Conservation (phyloP, 2,888 invertebrate species). For the Ennomos fuscantarius region DNA sequence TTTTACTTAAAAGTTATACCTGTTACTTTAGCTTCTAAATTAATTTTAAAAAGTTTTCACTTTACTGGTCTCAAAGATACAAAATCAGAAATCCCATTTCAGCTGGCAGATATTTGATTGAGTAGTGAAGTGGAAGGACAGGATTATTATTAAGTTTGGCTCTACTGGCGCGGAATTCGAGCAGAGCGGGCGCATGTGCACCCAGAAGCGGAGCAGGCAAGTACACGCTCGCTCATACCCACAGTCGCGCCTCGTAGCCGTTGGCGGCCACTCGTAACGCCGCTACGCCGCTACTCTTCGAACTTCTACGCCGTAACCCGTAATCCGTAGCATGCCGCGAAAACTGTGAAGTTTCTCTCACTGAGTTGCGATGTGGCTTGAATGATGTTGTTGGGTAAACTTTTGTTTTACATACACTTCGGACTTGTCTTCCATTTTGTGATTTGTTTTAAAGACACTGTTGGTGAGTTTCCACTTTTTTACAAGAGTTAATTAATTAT, state of each 20-base stretch:
- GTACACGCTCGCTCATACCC: constrained; percentile 41
- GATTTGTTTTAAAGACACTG: constrained; percentile 81
- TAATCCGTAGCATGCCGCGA: constrained; percentile 57
- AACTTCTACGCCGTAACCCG: constrained; percentile 61
- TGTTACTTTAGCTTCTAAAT: neutral
- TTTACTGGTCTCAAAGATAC: constrained; percentile 18
- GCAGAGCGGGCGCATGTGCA: constrained; percentile 72
- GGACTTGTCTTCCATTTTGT: constrained; percentile 84
- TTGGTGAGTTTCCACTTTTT: constrained; percentile 63
- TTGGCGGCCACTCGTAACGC: constrained; percentile 64
- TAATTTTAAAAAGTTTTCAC: constrained; percentile 11
- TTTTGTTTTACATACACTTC: constrained; percentile 81
- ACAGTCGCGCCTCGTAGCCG: constrained; percentile 63
- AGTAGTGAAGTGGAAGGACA: constrained; percentile 50
- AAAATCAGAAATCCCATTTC: constrained; percentile 43
- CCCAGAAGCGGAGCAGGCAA: constrained; percentile 52
- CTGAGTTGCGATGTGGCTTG: constrained; percentile 73
- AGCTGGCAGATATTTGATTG: constrained; percentile 45
- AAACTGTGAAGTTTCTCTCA: constrained; percentile 59
- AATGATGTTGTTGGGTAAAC: constrained; percentile 82
- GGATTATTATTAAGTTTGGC: constrained; percentile 57
- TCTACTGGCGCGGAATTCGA: constrained; percentile 46
- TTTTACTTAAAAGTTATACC: too few relatives aligned
- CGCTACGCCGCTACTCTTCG: constrained; percentile 50
- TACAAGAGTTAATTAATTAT: neutral